Base-by-base conservation (phyloP, 2,797 vertebrate species). In the Cyprinodon diabolis region DNA sequence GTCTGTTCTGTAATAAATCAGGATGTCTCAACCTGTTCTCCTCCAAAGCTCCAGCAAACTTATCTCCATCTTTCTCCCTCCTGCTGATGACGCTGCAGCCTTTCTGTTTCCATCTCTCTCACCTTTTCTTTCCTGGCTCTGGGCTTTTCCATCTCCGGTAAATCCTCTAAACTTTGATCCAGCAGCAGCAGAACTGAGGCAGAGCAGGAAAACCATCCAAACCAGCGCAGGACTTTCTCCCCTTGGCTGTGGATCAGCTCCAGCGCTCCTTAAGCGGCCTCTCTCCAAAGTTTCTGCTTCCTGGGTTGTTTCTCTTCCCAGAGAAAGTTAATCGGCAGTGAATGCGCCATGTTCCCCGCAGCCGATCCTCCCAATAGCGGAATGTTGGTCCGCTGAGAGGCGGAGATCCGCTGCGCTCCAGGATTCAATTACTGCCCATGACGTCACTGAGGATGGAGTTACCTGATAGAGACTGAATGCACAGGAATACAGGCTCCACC, bases 271-370 rank as follows among this genome's bases (percentile, higher is more conserved):
- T 70, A 60, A 1, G 60, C 0, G 0, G 37, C 66, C 40, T 19
- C 2, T 10, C 43, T 69, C 4, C 74, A 2, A 21, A 49, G 51
- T 68, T 75, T 71, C 30, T 30, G 30, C 30, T 30, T 30, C 30
- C 30, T 30, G 30, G 30, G 30, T 30, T 30, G 30, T 30, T 30
- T 30, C 30, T 30, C 30, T 52, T 78, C 71, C 54, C 30, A 79
- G 54, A 55, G 67, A 79, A 81, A 90, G 72, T 92, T 77, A 83
- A 84, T 85, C 87, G 87, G n/a, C 72, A 82, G 80, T 76, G 76
- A 84, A 77, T 89, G 90, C 95, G 94, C 95, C 94, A 94, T 95
- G 93, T 95, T 95, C 87, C 47, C 87, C 85, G 58, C 81, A 71
- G 90, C 85, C 79, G 83, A 79, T 76, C 89, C 72, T 84, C 84